Conservation (phyloP, 2,797 vertebrate genomes). For the Xiphophorus birchmanni region DNA sequence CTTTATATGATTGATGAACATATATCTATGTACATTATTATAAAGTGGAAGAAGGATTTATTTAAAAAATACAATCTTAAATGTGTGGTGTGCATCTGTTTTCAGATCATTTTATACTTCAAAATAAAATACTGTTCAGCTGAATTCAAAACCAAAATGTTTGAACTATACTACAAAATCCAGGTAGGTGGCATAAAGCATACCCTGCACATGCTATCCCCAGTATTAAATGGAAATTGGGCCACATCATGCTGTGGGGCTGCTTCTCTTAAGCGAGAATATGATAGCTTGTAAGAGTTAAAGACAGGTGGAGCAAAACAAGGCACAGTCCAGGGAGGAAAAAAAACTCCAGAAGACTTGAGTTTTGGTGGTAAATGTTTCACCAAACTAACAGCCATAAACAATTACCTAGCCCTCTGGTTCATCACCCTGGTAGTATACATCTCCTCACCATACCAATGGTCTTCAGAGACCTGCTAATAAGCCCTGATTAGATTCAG, state of each 20-base stretch:
- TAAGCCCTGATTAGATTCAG: no score
- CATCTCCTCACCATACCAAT: no score
- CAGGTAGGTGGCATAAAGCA: not conserved
- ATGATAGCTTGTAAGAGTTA: not conserved
- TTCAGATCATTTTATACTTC: not conserved
- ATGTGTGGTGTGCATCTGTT: not conserved
- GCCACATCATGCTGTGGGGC: not conserved
- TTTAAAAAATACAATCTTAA: not conserved
- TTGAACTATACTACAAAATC: not conserved
- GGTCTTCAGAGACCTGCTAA: no score
- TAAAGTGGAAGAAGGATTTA: not conserved
- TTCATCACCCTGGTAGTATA: no score
- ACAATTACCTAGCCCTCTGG: not conserved
- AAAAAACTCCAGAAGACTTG: not conserved
- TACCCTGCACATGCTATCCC: not conserved
- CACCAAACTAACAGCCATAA: not conserved
- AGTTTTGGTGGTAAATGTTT: not conserved
- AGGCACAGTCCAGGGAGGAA: not conserved
- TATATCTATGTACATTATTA: not conserved
- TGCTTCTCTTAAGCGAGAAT: not conserved
- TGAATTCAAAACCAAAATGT: not conserved
- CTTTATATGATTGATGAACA: not conserved
- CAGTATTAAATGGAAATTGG: not conserved
- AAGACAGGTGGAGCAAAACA: not conserved
- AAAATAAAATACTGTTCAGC: not conserved